These are phyloP conservation scores for Adelognathus sp. DNA, from an alignment of 2,888 invertebrate genomes.

Conservation along the genomic window DNA sequence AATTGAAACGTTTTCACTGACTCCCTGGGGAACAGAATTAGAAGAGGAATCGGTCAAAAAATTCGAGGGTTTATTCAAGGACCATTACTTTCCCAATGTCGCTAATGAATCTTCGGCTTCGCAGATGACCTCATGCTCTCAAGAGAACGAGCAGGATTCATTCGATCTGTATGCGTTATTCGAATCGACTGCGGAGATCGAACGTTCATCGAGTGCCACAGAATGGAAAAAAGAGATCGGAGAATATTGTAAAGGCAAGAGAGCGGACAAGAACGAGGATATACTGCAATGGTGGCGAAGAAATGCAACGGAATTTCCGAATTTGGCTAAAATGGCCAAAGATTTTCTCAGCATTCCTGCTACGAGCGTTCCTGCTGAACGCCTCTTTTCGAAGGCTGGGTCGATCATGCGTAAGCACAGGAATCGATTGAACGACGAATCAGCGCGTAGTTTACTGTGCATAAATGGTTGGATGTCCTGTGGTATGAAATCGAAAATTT, in stretches of 20 bases:
- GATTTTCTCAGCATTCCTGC: constrained; percentile 30
- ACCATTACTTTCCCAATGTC: background rate
- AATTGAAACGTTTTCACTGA: constrained; percentile 17
- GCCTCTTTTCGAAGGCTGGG: constrained; percentile 26
- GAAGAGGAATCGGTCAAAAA: background rate
- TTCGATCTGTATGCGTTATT: background rate
- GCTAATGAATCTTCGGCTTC: too few species aligned
- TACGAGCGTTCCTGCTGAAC: constrained; percentile 9
- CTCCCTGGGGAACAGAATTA: constrained; percentile 18
- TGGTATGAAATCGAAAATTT: background rate
- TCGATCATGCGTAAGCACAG: constrained; percentile 31
- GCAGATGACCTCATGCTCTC: too few species aligned
- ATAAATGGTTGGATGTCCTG: constrained; percentile 21
- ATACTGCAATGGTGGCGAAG: constrained; percentile 27
- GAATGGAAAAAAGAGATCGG: background rate
- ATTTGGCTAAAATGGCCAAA: constrained; percentile 18
- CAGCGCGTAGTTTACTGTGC: background rate
- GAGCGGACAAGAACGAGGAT: constrained; percentile 5
- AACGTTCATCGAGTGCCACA: background rate
- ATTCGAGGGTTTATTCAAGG: background rate
- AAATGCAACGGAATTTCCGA: constrained; percentile 6
- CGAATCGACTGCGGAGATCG: background rate
- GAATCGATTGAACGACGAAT: constrained; percentile 12
- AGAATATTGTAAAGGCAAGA: background rate
- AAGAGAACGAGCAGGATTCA: background rate